phyloP scores from a whole-genome alignment of 2,888 invertebrate genomes.

The Drosophila prostipennis region DNA sequence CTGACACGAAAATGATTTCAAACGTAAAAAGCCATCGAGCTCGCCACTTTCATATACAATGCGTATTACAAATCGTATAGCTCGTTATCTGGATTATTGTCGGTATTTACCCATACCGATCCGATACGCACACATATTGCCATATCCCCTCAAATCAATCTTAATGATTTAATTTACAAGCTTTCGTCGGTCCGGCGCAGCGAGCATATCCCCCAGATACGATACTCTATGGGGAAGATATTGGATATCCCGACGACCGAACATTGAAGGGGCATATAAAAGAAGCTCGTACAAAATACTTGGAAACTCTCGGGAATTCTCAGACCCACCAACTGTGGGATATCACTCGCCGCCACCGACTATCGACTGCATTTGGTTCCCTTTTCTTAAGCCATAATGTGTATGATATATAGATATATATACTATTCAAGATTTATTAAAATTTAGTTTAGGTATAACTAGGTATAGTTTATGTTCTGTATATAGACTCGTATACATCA shows the following conservation, averaged over 20 bases:
- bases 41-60: constrained; percentile 55
- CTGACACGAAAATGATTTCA: constrained; percentile 67
- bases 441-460: constrained; percentile 73
- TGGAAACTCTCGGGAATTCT: constrained; percentile 30
- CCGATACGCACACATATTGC: constrained; percentile 43
- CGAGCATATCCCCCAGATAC: not conserved
- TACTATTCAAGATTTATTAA: constrained; percentile 48
- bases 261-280: constrained; percentile 16
- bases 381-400: constrained; percentile 65
- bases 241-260: constrained; percentile 12
- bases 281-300: constrained; percentile 42
- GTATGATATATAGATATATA: constrained; percentile 34
- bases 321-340: constrained; percentile 20
- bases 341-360: constrained; percentile 14
- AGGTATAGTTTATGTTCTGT: constrained; percentile 66
- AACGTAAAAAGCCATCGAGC: constrained; percentile 70
- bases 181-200: constrained; percentile 18
- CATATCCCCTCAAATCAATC: constrained; percentile 53
- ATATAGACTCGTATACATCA: constrained; percentile 78
- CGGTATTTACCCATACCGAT: constrained; percentile 5
- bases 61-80: constrained; percentile 49
- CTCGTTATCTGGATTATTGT: constrained; percentile 23
- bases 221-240: constrained; percentile 9
- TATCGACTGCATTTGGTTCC: constrained; percentile 65
- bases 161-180: constrained; percentile 36